These are phyloP conservation scores for Orthosia incerta DNA, from an alignment of 2,888 invertebrate genomes.

Conservation along the genomic window DNA sequence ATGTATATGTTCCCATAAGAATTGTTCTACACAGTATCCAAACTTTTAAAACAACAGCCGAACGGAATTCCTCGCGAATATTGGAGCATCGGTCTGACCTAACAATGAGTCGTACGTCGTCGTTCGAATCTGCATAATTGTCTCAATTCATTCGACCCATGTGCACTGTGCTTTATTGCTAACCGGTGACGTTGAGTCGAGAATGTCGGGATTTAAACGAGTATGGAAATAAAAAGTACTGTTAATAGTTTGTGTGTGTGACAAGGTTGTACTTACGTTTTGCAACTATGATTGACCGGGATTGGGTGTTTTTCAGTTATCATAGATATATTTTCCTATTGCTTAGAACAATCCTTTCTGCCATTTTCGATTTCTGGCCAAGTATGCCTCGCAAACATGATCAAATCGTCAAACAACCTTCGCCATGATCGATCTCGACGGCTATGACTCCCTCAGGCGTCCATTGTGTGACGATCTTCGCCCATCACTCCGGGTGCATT, in stretches of 20 bases:
- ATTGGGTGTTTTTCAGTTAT: background rate
- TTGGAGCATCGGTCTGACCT: constrained; percentile 59
- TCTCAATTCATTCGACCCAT: constrained; percentile 70
- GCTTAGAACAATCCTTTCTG: background rate
- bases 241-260: background rate
- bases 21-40: background rate
- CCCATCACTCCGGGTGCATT: background rate
- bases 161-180: constrained; percentile 67
- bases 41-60: constrained; percentile 6
- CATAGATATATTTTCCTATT: background rate
- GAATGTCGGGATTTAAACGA: constrained; percentile 16
- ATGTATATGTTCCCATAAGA: background rate
- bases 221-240: constrained; percentile 28
- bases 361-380: background rate
- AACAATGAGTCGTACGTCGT: constrained; percentile 64
- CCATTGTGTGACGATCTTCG: background rate
- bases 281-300: background rate
- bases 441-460: background rate
- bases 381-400: background rate
- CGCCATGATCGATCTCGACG: background rate
- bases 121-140: constrained; percentile 76
- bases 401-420: background rate
- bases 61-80: constrained; percentile 28
- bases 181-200: constrained; percentile 21
- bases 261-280: constrained; percentile 19